These are phyloP conservation scores for Heliconius melpomene DNA, from an alignment of 1,140 invertebrate species.

Conservation along the genomic window DNA sequence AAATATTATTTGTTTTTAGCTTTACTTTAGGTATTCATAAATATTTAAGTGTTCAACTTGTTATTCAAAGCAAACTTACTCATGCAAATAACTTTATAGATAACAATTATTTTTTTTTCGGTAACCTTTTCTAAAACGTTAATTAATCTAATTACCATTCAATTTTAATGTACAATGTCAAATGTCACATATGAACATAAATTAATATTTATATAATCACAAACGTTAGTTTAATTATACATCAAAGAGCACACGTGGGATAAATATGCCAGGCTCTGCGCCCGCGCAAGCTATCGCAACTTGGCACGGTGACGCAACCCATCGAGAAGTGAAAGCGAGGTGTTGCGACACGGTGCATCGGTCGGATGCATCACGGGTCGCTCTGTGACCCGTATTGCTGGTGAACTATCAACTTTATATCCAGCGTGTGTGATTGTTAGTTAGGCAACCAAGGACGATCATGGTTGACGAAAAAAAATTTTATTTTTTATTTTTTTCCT, in stretches of 20 bases:
- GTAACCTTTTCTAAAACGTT: constrained; percentile 27
- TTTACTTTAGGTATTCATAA: neutral
- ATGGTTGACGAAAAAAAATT: neutral
- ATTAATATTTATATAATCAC: neutral
- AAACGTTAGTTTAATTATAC: neutral
- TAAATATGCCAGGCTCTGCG: constrained; percentile 43
- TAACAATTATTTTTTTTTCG: constrained; percentile 21
- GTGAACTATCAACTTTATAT: constrained; percentile 42
- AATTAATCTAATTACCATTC: neutral
- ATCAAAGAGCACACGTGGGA: constrained; percentile 31
- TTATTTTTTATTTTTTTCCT: neutral
- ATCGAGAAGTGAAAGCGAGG: constrained; percentile 70
- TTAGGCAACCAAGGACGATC: neutral
- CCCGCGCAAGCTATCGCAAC: constrained; percentile 58
- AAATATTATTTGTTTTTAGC: neutral
- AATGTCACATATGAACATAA: neutral
- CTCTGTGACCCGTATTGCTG: constrained; percentile 42
- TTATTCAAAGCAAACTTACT: neutral
- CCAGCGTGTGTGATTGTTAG: constrained; percentile 18
- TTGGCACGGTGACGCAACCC: constrained; percentile 60
- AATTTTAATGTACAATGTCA: neutral
- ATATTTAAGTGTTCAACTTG: neutral
- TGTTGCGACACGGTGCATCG: constrained; percentile 73
- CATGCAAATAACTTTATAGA: constrained; percentile 8
- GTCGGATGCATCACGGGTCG: constrained; percentile 64